A percentile compares a stretch with the other conserved stretches of the same genome.
phyloP scores from a whole-genome alignment of 2,888 invertebrate species.

The Meloe dianella region DNA sequence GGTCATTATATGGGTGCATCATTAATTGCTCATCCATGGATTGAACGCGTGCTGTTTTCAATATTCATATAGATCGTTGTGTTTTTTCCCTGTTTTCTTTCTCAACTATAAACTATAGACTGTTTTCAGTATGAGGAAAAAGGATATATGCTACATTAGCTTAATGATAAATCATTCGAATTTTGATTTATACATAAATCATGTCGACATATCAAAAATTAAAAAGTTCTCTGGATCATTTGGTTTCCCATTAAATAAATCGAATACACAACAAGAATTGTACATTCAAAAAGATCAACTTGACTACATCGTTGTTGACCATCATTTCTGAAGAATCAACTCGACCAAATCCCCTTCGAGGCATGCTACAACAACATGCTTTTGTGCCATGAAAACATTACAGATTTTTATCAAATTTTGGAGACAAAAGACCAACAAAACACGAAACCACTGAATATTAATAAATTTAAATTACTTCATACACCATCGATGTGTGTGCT shows the following conservation, averaged over 20 bases:
- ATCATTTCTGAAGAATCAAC: too few species aligned
- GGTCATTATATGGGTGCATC: slow-evolving; percentile 8
- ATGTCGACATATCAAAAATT: neutral
- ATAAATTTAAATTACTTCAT: neutral
- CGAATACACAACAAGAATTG: neutral
- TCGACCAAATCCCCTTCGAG: too few species aligned
- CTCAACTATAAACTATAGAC: neutral
- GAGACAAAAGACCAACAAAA: neutral
- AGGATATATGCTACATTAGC: slow-evolving; percentile 3
- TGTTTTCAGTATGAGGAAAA: neutral
- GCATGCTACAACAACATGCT: too few species aligned
- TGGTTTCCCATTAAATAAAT: neutral
- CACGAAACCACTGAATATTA: neutral
- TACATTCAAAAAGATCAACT: neutral
- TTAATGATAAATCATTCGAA: slow-evolving; percentile 1
- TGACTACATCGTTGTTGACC: too few species aligned
- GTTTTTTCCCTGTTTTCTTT: neutral
- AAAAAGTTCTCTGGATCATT: slow-evolving; percentile 1
- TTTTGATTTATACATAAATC: slow-evolving; percentile 8
- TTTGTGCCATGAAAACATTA: neutral
- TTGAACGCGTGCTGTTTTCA: slow-evolving; percentile 8
- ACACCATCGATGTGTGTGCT: neutral
- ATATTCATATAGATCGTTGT: neutral
- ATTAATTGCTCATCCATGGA: slow-evolving; percentile 8
- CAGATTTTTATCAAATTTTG: slow-evolving; percentile 4